Evolutionary conservation across 2,888 invertebrate species (phyloP), one percentile per base, ranked within the genome.

Genomic region (Drosophila affinis): DNA sequence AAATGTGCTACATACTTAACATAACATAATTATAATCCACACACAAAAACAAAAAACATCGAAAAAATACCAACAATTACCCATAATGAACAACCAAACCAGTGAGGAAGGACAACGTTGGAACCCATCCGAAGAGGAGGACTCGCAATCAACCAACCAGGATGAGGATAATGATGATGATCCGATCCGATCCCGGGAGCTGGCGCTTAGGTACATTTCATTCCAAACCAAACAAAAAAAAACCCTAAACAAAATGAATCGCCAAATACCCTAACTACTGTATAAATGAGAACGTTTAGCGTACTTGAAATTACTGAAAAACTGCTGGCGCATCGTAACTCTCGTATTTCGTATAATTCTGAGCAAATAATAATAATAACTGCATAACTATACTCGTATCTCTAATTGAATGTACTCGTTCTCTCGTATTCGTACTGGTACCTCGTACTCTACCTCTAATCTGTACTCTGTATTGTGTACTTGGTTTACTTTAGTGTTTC

Each of bases 281-380:
- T 76, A 78, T 70, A 79, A 59, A 71, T 32, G 44, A 57, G 48
- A 76, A 77, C 81, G 85, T 74, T 68, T 87, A 83, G 83, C 73
- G 79, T 83, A 87, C 48, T 70, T 51, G 44, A 67, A 67, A 58
- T 60, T 53, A 58, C 54, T 57, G 49, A 55, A 61, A 61, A 34
- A 52, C 55, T 61, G 45, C 78, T 82, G 88, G 70, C 87, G 81
- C 79, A 78, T 87, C 85, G 79, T 82, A 82, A 64, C 73, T 79
- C 71, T 75, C 76, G 79, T 71, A 57, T 77, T 62, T 81, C 61
- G 87, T 87, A 87, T 74, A 77, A 78, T 58, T 84, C 85, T 74
- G 81, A 81, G 70, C 79, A 80, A 39, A 72, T 56, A 75, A 78
- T 65, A 62, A 58, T 72, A 39, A 56, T 57, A 61, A 53, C 67